phyloP scores from a whole-genome alignment of 37 sponge, comb jelly and placozoan species.

The Eunapius fragilis region DNA sequence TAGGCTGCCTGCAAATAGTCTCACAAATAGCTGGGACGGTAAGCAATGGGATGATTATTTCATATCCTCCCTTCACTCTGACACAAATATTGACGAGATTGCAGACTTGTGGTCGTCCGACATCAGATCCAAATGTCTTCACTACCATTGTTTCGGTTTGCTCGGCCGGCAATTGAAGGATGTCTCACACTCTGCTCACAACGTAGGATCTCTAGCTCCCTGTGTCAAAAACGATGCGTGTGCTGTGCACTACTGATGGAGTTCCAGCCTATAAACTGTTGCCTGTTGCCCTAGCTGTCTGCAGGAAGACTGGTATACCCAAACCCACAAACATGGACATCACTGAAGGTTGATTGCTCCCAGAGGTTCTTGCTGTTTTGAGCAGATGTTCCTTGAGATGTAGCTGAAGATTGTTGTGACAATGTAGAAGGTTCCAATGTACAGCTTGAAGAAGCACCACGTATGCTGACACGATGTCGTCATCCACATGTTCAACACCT shows the following conservation, averaged over 20 bases:
- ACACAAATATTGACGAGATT: slow-evolving; percentile 27
- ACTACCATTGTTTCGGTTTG: slow-evolving; percentile 9
- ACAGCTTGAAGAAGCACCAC: no score
- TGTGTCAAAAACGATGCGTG: slow-evolving; percentile 1
- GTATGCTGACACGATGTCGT: not conserved
- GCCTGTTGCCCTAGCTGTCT: no score
- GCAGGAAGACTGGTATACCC: no score
- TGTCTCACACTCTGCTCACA: not conserved
- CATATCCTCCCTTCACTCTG: not conserved
- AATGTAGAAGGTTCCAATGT: no score
- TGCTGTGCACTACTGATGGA: no score
- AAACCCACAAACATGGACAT: no score
- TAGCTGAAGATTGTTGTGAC: no score
- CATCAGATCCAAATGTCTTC: slow-evolving; percentile 21
- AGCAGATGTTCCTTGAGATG: no score
- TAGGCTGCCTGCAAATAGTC: slow-evolving; percentile 33
- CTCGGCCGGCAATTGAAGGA: not conserved
- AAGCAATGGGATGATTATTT: not conserved
- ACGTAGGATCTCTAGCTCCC: slow-evolving; percentile 25
- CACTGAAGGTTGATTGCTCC: no score
- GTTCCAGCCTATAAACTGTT: no score
- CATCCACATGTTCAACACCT: not conserved
- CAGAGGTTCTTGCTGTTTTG: no score
- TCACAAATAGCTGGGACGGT: slow-evolving; percentile 40
- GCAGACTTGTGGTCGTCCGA: slow-evolving; percentile 14